A percentile compares a stretch with the other conserved stretches of the same genome.
Evolutionary conservation across 2,888 invertebrate genomes (phyloP).

Genomic region (Andrena fulva): DNA sequence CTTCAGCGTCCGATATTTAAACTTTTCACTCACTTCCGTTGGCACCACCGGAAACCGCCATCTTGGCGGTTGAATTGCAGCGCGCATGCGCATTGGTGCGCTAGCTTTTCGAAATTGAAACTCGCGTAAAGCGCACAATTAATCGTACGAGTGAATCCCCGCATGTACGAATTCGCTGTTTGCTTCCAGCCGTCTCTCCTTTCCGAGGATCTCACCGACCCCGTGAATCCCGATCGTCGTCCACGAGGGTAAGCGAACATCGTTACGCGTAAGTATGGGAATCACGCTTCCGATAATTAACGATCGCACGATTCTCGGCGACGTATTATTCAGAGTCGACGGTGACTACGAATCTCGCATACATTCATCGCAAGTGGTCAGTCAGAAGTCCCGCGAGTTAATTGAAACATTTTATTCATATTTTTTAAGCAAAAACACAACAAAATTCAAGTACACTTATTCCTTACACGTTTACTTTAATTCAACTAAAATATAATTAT

Average conservation of each 20-base stretch:
- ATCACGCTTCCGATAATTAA: neutral
- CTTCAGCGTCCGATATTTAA: neutral
- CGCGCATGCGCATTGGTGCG: neutral
- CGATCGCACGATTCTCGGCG: neutral
- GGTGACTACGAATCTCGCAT: neutral
- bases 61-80: neutral
- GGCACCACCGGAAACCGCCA: neutral
- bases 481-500: constrained; percentile 82
- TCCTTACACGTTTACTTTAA: constrained; percentile 81
- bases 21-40: too few species aligned
- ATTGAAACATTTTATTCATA: constrained; percentile 83
- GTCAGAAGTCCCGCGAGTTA: constrained; percentile 42
- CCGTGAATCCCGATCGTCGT: neutral
- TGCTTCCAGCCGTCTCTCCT: neutral
- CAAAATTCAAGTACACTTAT: constrained; percentile 83
- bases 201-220: neutral
- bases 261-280: neutral
- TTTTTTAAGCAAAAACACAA: constrained; percentile 85
- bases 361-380: neutral
- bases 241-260: constrained; percentile 1
- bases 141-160: neutral
- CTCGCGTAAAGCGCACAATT: neutral
- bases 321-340: neutral
- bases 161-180: neutral
- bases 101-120: constrained; percentile 11